A percentile compares a stretch with the other conserved stretches of the same genome.
Conservation (phyloP, 2,113 vertebrate genomes). For the Micromys minutus region DNA sequence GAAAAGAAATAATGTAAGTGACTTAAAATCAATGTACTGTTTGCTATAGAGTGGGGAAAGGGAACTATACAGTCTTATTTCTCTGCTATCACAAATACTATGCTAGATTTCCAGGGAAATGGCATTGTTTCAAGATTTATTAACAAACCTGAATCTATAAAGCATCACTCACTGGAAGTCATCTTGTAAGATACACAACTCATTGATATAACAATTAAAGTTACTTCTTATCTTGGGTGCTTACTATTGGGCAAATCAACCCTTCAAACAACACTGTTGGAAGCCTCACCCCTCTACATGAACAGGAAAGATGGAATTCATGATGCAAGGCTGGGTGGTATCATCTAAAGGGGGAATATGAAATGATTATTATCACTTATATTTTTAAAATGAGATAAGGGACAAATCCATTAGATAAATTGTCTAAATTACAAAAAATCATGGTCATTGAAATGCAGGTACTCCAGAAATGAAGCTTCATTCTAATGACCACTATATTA, state of each 20-base stretch:
- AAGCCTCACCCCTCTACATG: background rate
- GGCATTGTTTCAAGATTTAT: background rate
- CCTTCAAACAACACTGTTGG: background rate
- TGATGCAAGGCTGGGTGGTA: background rate
- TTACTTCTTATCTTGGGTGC: background rate
- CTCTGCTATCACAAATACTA: background rate
- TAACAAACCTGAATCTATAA: background rate
- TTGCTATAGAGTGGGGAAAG: background rate
- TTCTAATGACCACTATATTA: background rate
- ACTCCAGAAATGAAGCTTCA: background rate
- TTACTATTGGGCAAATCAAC: background rate
- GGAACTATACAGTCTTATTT: background rate
- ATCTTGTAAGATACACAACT: background rate
- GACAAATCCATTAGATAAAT: background rate
- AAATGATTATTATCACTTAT: background rate
- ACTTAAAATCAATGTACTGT: background rate
- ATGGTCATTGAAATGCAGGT: background rate
- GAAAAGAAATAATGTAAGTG: background rate
- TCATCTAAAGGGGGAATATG: background rate
- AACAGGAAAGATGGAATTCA: background rate
- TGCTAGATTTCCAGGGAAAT: background rate
- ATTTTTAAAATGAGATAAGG: background rate
- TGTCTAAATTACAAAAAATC: background rate
- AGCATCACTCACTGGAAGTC: background rate
- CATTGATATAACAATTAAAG: background rate